Evolutionary conservation across 2,888 invertebrate species (phyloP).

Genomic region (Drosophila percnosoma): DNA sequence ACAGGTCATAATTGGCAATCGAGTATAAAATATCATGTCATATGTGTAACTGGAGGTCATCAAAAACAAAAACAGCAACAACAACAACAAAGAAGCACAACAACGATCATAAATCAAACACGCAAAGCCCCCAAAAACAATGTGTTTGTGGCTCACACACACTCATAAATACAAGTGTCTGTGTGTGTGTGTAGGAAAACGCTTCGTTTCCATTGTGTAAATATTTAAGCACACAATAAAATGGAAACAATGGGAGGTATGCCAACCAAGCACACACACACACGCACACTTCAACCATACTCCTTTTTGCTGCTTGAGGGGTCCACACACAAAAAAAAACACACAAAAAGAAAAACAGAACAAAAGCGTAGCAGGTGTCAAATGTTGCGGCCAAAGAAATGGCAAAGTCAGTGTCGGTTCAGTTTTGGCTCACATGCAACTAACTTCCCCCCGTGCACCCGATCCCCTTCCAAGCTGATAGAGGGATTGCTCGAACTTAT

Average conservation of each 20-base stretch:
- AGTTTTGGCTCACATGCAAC: constrained; percentile 23
- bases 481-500: constrained; percentile 43
- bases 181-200: constrained; percentile 47
- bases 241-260: constrained; percentile 59
- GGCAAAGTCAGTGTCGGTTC: constrained; percentile 60
- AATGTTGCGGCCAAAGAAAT: constrained; percentile 72
- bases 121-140: constrained; percentile 57
- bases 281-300: neutral
- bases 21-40: constrained; percentile 70
- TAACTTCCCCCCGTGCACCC: neutral
- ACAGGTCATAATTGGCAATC: constrained; percentile 76
- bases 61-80: constrained; percentile 31
- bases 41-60: constrained; percentile 54
- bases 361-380: constrained; percentile 72
- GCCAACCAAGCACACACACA: constrained; percentile 24
- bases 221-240: constrained; percentile 77
- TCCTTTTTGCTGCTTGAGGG: constrained; percentile 6
- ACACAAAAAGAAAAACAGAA: constrained; percentile 2
- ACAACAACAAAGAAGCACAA: constrained; percentile 21
- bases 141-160: constrained; percentile 36
- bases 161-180: constrained; percentile 40
- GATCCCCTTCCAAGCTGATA: neutral
- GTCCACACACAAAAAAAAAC: constrained; percentile 5
- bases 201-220: constrained; percentile 74
- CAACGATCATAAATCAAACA: constrained; percentile 65